A percentile compares a stretch with the other conserved stretches of the same genome.
Evolutionary conservation across 2,113 vertebrate species (phyloP).

Genomic region (Mastomys coucha): DNA sequence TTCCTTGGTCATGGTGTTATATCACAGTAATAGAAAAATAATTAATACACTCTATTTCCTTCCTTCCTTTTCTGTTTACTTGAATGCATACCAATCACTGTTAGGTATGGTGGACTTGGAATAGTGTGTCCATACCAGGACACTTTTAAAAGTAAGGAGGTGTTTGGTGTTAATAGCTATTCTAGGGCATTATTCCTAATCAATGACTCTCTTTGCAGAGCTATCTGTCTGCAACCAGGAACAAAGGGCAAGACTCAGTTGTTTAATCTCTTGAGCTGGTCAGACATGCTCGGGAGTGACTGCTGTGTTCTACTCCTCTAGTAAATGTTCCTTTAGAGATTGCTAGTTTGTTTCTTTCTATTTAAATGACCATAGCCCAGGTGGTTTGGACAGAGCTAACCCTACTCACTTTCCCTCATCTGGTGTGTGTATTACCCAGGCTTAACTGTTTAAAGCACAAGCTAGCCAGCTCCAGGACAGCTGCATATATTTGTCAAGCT

Average conservation of each 20-base stretch:
- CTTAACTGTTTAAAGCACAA: background rate
- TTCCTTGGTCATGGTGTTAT: background rate
- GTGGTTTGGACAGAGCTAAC: background rate
- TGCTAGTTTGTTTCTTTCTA: background rate
- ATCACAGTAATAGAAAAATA: background rate
- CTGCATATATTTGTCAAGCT: background rate
- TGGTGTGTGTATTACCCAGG: background rate
- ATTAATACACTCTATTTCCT: background rate
- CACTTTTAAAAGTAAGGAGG: background rate
- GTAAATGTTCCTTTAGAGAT: background rate
- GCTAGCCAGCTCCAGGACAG: background rate
- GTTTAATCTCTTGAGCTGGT: background rate
- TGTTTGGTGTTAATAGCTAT: background rate
- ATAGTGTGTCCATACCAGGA: background rate
- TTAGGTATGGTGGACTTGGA: background rate
- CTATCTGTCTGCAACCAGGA: background rate
- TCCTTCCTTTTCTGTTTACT: background rate
- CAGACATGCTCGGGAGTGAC: background rate
- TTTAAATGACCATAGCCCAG: too few relatives aligned
- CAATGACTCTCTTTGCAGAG: background rate
- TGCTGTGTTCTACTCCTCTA: background rate
- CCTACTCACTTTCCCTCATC: background rate
- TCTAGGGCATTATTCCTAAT: background rate
- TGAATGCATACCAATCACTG: background rate
- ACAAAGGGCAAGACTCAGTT: background rate